Percentiles rank a stretch among this genome's conserved stretches.
Conservation (phyloP, 2,113 vertebrate genomes). For the Macaca fascicularis region T2T-MFA8v1.1 NC_088395.1:3296501-3297000, state of each 20-base stretch:
- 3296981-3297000: background rate
- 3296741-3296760: background rate
- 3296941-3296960: background rate
- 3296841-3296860: background rate
- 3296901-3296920: background rate
- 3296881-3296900: background rate
- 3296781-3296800: background rate
- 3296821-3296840: background rate
- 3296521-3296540: background rate
- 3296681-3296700: background rate
- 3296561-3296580: background rate
- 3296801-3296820: background rate
- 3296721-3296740: background rate
- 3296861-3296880: background rate
- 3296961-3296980: background rate
- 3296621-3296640: accelerated
- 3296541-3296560: background rate
- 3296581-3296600: accelerated
- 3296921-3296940: background rate
- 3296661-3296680: accelerated
- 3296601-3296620: background rate
- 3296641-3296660: accelerated
- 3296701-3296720: background rate
- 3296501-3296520: accelerated
- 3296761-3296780: background rate